Percentiles rank a stretch among this genome's conserved stretches.
phyloP scores from a whole-genome alignment of 1,140 invertebrate genomes.

The Laodelphax striatellus region DNA sequence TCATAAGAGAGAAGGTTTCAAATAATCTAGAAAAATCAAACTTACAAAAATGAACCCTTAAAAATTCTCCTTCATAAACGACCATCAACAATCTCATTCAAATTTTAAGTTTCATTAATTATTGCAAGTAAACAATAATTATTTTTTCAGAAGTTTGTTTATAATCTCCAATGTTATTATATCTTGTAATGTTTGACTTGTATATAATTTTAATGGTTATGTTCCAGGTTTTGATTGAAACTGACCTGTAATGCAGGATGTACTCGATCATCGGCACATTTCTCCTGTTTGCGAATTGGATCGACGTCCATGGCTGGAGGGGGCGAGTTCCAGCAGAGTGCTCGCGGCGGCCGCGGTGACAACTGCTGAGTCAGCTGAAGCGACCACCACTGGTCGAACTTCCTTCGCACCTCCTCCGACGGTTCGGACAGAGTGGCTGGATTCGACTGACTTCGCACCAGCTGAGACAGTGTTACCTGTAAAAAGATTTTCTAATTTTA shows the following conservation, averaged over 20 bases:
- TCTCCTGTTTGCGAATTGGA: neutral
- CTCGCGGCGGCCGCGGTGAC: constrained; percentile 13
- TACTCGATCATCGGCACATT: constrained; percentile 16
- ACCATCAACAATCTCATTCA: too few species aligned
- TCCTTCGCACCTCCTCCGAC: constrained; percentile 32
- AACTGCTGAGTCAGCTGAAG: constrained; percentile 18
- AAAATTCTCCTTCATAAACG: too few species aligned
- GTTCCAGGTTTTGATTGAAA: too few species aligned
- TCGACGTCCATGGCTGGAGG: constrained; percentile 11
- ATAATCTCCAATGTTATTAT: too few species aligned
- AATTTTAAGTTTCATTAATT: too few species aligned
- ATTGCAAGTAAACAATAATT: too few species aligned
- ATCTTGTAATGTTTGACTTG: too few species aligned
- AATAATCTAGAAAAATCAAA: too few species aligned
- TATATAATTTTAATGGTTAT: too few species aligned
- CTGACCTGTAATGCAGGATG: constrained; percentile 23
- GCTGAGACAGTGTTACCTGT: constrained; percentile 62
- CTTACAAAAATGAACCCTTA: too few species aligned
- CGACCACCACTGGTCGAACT: constrained; percentile 24
- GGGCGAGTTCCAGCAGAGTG: constrained; percentile 18
- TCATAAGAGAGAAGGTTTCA: too few species aligned
- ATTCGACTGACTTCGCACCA: constrained; percentile 26
- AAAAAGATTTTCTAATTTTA: constrained; percentile 19
- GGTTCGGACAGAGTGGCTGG: constrained; percentile 31
- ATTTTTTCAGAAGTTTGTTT: too few species aligned